A percentile compares a stretch with the other conserved stretches of the same genome.
phyloP scores from a whole-genome alignment of 2,888 invertebrate species.

The Ischnus inquisitorius region DNA sequence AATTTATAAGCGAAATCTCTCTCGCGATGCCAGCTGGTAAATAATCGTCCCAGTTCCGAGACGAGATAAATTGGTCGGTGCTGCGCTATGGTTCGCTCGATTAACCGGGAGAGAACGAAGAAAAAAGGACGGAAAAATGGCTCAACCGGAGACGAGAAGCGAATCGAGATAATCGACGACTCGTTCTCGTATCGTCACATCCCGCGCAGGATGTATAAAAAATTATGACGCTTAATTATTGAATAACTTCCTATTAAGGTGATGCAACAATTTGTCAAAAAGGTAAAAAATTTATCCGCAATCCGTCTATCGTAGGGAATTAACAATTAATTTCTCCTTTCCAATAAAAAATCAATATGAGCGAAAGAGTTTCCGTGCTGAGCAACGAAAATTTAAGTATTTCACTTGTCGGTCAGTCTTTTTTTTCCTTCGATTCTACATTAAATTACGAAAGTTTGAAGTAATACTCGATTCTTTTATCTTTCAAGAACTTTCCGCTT shows the following conservation, averaged over 20 bases:
- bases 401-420: too few relatives aligned
- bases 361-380: too few relatives aligned
- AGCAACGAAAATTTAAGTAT: too few relatives aligned
- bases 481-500: too few relatives aligned
- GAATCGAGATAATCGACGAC: conserved; percentile 2
- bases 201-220: background rate
- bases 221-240: background rate
- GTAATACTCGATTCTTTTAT: too few relatives aligned
- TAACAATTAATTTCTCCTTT: background rate
- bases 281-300: background rate
- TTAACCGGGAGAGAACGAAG: conserved; percentile 3
- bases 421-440: too few relatives aligned
- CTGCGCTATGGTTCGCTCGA: conserved; percentile 1
- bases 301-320: background rate
- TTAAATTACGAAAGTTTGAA: too few relatives aligned
- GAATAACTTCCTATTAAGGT: background rate
- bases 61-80: conserved; percentile 31
- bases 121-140: conserved; percentile 3
- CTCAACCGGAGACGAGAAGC: conserved; percentile 11
- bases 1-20: conserved; percentile 11
- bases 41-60: conserved; percentile 43
- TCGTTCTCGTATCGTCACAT: conserved; percentile 1
- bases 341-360: too few relatives aligned
- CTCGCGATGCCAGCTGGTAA: conserved; percentile 16
- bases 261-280: background rate